Evolutionary conservation across 2,113 vertebrate genomes (phyloP).

Genomic region (Salminus brasiliensis): DNA sequence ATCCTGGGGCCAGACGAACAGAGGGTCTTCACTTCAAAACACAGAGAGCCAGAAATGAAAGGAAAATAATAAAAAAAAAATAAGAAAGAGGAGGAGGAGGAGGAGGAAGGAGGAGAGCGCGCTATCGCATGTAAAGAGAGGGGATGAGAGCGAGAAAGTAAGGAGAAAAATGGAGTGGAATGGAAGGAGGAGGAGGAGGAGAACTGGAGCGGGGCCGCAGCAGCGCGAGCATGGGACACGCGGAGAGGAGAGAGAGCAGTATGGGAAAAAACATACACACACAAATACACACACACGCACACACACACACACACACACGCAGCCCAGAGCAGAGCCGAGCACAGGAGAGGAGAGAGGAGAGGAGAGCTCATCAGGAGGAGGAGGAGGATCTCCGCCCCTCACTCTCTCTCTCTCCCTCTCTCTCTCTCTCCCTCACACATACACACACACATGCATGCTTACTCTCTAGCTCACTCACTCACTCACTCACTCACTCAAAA

Average conservation of each 20-base stretch:
- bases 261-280: not conserved
- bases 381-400: not conserved
- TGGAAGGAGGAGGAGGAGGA: constrained; percentile 2
- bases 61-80: constrained; percentile 34
- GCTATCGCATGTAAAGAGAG: constrained; percentile 57
- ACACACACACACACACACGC: not conserved
- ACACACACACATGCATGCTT: too few species aligned
- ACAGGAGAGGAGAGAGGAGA: too few species aligned
- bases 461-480: not conserved
- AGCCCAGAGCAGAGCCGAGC: not conserved
- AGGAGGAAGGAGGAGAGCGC: not conserved
- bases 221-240: not conserved
- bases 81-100: not conserved
- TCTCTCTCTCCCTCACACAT: not conserved
- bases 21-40: constrained; percentile 64
- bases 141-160: not conserved
- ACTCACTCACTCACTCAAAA: not conserved
- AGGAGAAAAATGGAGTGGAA: constrained; percentile 1
- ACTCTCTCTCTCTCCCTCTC: not conserved
- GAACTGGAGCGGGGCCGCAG: constrained; percentile 1
- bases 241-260: not conserved
- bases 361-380: not conserved
- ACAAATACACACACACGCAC: not conserved
- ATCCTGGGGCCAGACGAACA: constrained; percentile 80
- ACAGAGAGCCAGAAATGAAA: constrained; percentile 49